Percentiles rank a stretch among this genome's conserved stretches.
These are phyloP conservation scores for Girardinichthys multiradiatus DNA, from an alignment of 2,113 vertebrate genomes.

Conservation along the genomic window DNA sequence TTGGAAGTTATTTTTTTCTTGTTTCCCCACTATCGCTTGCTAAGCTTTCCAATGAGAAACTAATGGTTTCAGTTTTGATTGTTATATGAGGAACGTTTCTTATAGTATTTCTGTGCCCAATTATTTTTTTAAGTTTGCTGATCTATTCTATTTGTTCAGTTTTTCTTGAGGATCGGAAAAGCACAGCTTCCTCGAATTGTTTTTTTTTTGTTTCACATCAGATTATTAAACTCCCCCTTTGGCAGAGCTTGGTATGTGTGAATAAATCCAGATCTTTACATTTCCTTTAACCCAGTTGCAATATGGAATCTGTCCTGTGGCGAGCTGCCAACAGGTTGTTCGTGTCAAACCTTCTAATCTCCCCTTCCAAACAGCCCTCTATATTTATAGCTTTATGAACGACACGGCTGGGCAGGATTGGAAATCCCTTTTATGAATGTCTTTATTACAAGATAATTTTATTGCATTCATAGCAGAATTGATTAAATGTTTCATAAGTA, in stretches of 20 bases:
- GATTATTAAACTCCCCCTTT: conserved; percentile 46
- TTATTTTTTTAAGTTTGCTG: not conserved
- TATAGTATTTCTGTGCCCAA: not conserved
- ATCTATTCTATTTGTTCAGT: not conserved
- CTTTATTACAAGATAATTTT: conserved; percentile 1
- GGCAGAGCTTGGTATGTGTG: conserved; percentile 18
- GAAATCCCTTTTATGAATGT: conserved; percentile 15
- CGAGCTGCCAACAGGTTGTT: conserved; percentile 49
- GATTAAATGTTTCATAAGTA: not conserved
- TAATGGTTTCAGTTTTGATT: not conserved
- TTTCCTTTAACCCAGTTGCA: conserved; percentile 32
- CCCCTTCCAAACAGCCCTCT: conserved; percentile 36
- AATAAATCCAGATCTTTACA: conserved; percentile 28
- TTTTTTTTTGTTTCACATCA: conserved; percentile 4
- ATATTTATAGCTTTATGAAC: conserved; percentile 33
- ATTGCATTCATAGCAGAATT: conserved; percentile 15
- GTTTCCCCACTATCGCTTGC: conserved; percentile 5
- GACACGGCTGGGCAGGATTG: conserved; percentile 26
- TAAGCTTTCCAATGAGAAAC: not conserved
- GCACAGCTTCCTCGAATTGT: conserved; percentile 6
- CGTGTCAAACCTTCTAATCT: conserved; percentile 45
- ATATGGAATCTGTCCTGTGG: conserved; percentile 54
- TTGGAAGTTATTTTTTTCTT: not conserved
- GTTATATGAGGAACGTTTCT: not conserved
- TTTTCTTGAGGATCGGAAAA: conserved; percentile 8